These are phyloP conservation scores for Aspidoscelis tigris DNA, from an alignment of 2,113 vertebrate genomes.

Conservation along the genomic window DNA sequence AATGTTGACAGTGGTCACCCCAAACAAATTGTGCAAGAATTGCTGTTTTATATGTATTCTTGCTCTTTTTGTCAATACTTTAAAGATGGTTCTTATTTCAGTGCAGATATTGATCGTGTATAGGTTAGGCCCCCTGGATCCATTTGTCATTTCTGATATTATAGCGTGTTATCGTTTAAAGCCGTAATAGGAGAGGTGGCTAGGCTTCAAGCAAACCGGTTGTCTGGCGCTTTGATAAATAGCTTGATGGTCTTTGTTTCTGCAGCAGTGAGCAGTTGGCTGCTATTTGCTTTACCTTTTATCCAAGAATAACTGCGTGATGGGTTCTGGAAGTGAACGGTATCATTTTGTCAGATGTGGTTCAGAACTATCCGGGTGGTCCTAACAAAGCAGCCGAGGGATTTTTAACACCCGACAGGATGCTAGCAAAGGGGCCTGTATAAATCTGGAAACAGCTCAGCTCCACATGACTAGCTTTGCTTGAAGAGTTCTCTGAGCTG, in stretches of 20 bases:
- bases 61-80: slow-evolving; percentile 85
- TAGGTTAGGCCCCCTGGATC: slow-evolving; percentile 89
- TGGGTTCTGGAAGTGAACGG: slow-evolving; percentile 88
- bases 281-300: slow-evolving; percentile 94
- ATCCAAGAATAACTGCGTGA: slow-evolving; percentile 97
- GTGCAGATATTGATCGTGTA: slow-evolving; percentile 92
- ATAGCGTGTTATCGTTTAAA: slow-evolving; percentile 96
- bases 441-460: slow-evolving; percentile 72
- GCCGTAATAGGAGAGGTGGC: slow-evolving; percentile 87
- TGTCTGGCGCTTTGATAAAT: slow-evolving; percentile 95
- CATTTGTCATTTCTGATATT: slow-evolving; percentile 99
- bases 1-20: slow-evolving; percentile 68
- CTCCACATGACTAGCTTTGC: slow-evolving; percentile 69
- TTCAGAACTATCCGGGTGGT: slow-evolving; percentile 90
- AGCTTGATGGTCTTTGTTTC: slow-evolving; percentile 91
- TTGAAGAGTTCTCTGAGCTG: slow-evolving; percentile 70
- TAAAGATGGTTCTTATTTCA: slow-evolving; percentile 90
- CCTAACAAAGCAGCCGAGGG: slow-evolving; percentile 77
- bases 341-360: slow-evolving; percentile 86
- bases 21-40: slow-evolving; percentile 63
- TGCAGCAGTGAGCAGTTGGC: slow-evolving; percentile 89
- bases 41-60: slow-evolving; percentile 62
- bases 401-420: slow-evolving; percentile 80
- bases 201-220: slow-evolving; percentile 84
- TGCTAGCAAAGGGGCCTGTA: slow-evolving; percentile 69